Evolutionary conservation across 2,113 vertebrate genomes (phyloP), one percentile per base, ranked within the genome.

Genomic region (Thunnus maccoyii): DNA sequence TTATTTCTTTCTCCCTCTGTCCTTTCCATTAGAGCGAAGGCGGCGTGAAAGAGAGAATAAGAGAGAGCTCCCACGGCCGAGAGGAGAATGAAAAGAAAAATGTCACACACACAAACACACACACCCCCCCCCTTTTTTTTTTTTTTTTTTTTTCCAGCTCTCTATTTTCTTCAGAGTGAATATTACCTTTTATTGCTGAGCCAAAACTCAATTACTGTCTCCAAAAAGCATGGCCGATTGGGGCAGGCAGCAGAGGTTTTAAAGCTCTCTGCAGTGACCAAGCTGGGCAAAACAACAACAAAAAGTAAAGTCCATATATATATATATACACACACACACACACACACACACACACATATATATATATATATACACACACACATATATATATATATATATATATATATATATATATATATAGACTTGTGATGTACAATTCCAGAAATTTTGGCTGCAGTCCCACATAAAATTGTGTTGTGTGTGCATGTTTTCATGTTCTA

Each of bases 191-290:
- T 32, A 66, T 27, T 52, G 0, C 54, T 0, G 30, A 71, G 65
- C 61, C 65, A 66, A 75, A 66, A 75, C 48, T 64, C 74, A 67
- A 67, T 82, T 54, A 78, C 27, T 9, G 58, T 72, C 48, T 75
- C 27, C 25, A 54, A 25, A 55, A 51, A 27, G 12, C 48, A 51
- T 0, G 10, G 50, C 36, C 18, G 51, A 58, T 17, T 3, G 71
- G 1, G 44, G 16, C 17, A 6, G 41, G 12, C 30, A 11, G 32
- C 13, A 4, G 76, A 51, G 32, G 17, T 44, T 18, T 46, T 56
- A 32, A 13, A 47, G 65, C 71, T 0, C 36, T 36, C 36, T 36
- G 36, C 36, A 36, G 36, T 30, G 51, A 51, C 18, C 54, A 14
- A 62, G 62, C 1, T 16, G 69, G 44, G 20, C 75, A 30, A 22